Evolutionary conservation across 2,113 vertebrate species (phyloP).

Genomic region (Cranoglanis bouderius): DNA sequence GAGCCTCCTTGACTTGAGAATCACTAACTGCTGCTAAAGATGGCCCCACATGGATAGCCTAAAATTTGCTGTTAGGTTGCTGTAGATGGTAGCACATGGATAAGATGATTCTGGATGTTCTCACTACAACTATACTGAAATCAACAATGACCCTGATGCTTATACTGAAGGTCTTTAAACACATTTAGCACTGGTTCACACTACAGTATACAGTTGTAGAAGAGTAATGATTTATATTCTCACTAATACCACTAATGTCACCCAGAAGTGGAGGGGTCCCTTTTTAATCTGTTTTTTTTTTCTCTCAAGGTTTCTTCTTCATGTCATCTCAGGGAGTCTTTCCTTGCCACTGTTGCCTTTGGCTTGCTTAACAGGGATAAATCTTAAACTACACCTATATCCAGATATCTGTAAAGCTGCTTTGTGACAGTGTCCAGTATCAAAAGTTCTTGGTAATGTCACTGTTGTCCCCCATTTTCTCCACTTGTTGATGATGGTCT

Average conservation of each 20-base stretch:
- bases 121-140: not conserved
- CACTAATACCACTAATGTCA: not conserved
- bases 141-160: not conserved
- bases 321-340: not conserved
- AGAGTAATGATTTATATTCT: not conserved
- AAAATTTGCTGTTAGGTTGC: not conserved
- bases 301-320: not conserved
- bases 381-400: not conserved
- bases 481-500: too few relatives aligned
- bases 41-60: not conserved
- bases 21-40: not conserved
- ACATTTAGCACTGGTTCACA: not conserved
- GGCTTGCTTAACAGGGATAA: not conserved
- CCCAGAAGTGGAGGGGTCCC: not conserved
- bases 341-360: not conserved
- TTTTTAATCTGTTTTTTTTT: not conserved
- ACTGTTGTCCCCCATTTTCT: not conserved
- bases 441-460: not conserved
- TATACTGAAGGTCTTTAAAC: not conserved
- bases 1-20: not conserved
- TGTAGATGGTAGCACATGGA: not conserved
- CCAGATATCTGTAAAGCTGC: not conserved
- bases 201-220: not conserved
- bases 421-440: not conserved
- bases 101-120: not conserved